Percentiles rank a stretch among this genome's conserved stretches.
Evolutionary conservation across 2,113 vertebrate species (phyloP).

Genomic region (Acrocephalus kingi): DNA sequence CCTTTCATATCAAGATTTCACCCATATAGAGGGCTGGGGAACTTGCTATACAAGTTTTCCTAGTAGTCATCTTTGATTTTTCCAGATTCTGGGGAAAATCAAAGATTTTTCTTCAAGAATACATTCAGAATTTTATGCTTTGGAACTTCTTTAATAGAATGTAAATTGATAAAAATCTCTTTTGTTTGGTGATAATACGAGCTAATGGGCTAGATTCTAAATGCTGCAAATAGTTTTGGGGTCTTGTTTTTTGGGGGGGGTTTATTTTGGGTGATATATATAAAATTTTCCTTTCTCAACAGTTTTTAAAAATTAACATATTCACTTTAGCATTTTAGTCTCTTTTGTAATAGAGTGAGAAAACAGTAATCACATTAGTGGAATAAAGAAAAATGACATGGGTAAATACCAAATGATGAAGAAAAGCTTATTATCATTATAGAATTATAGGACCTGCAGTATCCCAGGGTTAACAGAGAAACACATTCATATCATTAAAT

Average conservation of each 20-base stretch:
- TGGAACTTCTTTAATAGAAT: background rate
- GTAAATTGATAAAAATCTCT: background rate
- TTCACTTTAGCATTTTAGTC: background rate
- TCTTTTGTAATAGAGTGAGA: background rate
- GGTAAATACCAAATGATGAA: background rate
- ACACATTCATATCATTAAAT: background rate
- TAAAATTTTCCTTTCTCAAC: background rate
- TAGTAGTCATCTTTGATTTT: background rate
- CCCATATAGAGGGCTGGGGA: background rate
- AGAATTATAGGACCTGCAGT: background rate
- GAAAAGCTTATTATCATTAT: background rate
- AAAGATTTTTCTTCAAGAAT: background rate
- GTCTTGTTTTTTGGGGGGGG: background rate
- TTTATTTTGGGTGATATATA: background rate
- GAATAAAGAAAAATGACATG: background rate
- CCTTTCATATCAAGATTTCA: background rate
- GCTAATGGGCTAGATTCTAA: background rate
- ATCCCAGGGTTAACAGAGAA: background rate
- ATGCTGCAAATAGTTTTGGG: background rate
- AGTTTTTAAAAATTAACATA: background rate
- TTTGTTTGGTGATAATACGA: background rate
- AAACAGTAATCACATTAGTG: background rate
- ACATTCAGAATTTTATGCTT: background rate
- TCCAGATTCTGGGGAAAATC: background rate
- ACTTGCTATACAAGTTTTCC: background rate